Evolutionary conservation across 1,140 invertebrate genomes (phyloP).

Genomic region (Orchestia grillus): DNA sequence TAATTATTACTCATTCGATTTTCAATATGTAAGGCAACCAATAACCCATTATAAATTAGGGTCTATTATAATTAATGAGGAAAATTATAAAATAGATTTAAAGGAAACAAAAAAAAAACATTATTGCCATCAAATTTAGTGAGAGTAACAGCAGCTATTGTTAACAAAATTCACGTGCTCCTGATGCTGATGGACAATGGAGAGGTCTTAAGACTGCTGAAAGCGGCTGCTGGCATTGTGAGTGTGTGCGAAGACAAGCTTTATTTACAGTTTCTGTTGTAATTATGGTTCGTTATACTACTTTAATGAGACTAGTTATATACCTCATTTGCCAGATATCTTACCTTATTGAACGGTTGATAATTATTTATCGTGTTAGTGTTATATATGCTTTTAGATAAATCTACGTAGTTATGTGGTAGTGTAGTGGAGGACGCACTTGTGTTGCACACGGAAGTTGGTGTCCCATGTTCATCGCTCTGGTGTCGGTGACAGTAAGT

Average conservation of each 20-base stretch:
- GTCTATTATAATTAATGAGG: neutral
- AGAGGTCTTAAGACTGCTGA: neutral
- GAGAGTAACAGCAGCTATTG: neutral
- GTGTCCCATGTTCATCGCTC: neutral
- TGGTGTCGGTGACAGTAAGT: neutral
- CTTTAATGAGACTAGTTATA: slow-evolving; percentile 49
- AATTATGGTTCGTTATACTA: slow-evolving; percentile 17
- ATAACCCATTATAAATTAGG: neutral
- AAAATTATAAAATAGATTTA: neutral
- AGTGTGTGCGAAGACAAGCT: neutral
- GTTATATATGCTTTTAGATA: slow-evolving; percentile 35
- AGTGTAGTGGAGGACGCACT: slow-evolving; percentile 17
- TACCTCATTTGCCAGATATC: slow-evolving; percentile 55
- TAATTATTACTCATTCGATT: neutral
- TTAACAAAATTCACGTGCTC: neutral
- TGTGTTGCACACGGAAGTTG: neutral
- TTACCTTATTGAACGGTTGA: slow-evolving; percentile 29
- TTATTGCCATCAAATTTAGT: neutral
- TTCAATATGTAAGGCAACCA: neutral
- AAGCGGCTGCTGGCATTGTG: neutral
- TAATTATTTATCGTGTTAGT: slow-evolving; percentile 44
- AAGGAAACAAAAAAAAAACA: neutral
- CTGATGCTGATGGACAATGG: neutral
- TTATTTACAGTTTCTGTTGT: slow-evolving; percentile 24
- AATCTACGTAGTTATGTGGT: slow-evolving; percentile 8